Percentiles rank a stretch among this genome's conserved stretches.
phyloP scores from a whole-genome alignment of 2,888 invertebrate genomes.

The Rhingia rostrata region DNA sequence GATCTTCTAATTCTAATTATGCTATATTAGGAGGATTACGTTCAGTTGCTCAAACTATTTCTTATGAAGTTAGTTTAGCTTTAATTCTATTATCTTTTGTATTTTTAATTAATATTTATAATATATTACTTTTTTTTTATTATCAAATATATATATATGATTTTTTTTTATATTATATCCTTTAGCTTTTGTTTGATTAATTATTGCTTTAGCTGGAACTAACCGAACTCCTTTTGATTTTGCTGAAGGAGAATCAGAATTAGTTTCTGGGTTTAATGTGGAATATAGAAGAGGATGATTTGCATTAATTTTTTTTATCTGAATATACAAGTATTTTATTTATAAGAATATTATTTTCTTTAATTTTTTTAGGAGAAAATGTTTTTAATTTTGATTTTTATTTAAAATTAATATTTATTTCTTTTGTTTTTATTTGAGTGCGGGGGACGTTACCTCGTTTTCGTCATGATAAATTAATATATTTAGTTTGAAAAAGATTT shows the following conservation, averaged over 20 bases:
- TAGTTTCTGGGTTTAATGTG: slow-evolving; percentile 91
- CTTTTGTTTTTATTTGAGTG: slow-evolving; percentile 87
- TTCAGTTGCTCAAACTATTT: too few relatives aligned
- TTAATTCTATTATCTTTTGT: too few relatives aligned
- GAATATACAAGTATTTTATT: slow-evolving; percentile 89
- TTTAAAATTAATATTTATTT: slow-evolving; percentile 85
- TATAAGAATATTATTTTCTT: slow-evolving; percentile 86
- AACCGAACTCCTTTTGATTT: too few relatives aligned
- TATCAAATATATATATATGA: slow-evolving; percentile 84
- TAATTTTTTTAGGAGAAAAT: slow-evolving; percentile 86
- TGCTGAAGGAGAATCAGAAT: slow-evolving; percentile 90
- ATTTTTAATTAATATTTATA: slow-evolving; percentile 85
- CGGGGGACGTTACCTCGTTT: slow-evolving; percentile 84
- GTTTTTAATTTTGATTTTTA: slow-evolving; percentile 84
- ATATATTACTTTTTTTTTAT: slow-evolving; percentile 83
- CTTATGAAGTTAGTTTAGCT: too few relatives aligned
- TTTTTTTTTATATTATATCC: slow-evolving; percentile 85
- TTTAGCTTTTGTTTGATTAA: slow-evolving; percentile 85
- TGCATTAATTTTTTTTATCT: slow-evolving; percentile 89
- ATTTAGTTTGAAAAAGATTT: too few relatives aligned
- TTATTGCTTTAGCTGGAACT: slow-evolving; percentile 87
- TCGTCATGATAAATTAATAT: slow-evolving; percentile 82
- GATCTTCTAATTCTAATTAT: too few relatives aligned
- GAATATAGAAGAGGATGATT: slow-evolving; percentile 89
- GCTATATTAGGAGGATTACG: too few relatives aligned